Evolutionary conservation across 2,888 invertebrate genomes (phyloP).

Genomic region (Resseliella maxima): DNA sequence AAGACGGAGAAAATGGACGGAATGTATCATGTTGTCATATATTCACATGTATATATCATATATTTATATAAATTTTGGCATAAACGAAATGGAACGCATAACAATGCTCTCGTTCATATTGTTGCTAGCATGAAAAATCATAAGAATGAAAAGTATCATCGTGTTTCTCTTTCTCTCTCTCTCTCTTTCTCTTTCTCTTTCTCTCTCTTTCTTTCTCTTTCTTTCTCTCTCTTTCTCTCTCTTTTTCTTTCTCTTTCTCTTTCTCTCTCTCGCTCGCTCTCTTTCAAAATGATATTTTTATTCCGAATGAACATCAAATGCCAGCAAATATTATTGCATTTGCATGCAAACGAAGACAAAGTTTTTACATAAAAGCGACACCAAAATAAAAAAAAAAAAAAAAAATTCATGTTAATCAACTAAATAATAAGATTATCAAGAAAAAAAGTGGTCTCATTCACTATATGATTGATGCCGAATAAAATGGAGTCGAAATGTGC

Average conservation of each 20-base stretch:
- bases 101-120: background rate
- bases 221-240: too few species aligned
- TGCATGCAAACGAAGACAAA: background rate
- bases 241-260: too few species aligned
- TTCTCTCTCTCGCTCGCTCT: background rate
- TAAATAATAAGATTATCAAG: background rate
- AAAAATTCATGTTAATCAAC: background rate
- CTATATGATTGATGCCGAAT: background rate
- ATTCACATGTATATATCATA: too few species aligned
- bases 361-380: background rate
- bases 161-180: background rate
- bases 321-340: background rate
- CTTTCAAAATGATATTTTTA: background rate
- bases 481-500: background rate
- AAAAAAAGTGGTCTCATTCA: background rate
- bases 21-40: background rate
- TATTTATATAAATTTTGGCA: too few species aligned
- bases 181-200: too few species aligned
- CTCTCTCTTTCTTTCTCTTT: too few species aligned
- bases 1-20: background rate
- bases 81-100: slow-evolving; percentile 14
- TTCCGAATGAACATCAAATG: background rate
- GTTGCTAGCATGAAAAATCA: background rate
- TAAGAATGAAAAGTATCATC: background rate
- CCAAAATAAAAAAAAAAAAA: background rate